A percentile compares a stretch with the other conserved stretches of the same genome.
Conservation (phyloP, 2,888 invertebrate genomes). For the Podabrus alpinus region DNA sequence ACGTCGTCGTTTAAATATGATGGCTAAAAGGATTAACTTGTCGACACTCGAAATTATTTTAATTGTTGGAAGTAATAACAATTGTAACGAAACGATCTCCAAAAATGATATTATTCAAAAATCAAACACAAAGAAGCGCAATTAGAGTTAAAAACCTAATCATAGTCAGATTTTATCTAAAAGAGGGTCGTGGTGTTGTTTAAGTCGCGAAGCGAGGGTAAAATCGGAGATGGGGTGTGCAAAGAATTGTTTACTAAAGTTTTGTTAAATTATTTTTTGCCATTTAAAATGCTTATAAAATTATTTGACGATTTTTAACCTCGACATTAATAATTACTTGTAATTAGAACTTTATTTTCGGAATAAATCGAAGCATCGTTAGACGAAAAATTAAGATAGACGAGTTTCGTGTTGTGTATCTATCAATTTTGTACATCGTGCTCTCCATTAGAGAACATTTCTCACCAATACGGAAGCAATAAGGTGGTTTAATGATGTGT, state of each 20-base stretch:
- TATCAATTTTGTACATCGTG: background rate
- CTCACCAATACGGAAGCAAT: background rate
- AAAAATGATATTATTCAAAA: slow-evolving; percentile 20
- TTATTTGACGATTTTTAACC: background rate
- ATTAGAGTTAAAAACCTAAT: slow-evolving; percentile 35
- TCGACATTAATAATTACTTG: background rate
- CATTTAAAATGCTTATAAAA: background rate
- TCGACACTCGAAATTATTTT: background rate
- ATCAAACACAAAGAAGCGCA: slow-evolving; percentile 29
- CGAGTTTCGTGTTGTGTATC: background rate
- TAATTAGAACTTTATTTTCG: background rate
- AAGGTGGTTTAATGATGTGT: background rate
- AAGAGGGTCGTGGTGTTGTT: slow-evolving; percentile 29
- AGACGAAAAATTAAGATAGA: background rate
- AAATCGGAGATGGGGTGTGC: slow-evolving; percentile 17
- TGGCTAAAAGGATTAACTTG: background rate
- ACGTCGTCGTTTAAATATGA: background rate
- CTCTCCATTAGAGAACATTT: background rate
- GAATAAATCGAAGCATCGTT: too few relatives aligned
- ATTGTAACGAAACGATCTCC: slow-evolving; percentile 20
- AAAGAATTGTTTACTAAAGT: background rate
- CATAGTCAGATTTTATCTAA: slow-evolving; percentile 30
- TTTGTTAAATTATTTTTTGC: background rate
- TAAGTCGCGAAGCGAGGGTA: slow-evolving; percentile 22
- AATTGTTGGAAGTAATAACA: background rate